Conservation (phyloP, 2,888 invertebrate species). For the Carterocephalus palaemon region DNA sequence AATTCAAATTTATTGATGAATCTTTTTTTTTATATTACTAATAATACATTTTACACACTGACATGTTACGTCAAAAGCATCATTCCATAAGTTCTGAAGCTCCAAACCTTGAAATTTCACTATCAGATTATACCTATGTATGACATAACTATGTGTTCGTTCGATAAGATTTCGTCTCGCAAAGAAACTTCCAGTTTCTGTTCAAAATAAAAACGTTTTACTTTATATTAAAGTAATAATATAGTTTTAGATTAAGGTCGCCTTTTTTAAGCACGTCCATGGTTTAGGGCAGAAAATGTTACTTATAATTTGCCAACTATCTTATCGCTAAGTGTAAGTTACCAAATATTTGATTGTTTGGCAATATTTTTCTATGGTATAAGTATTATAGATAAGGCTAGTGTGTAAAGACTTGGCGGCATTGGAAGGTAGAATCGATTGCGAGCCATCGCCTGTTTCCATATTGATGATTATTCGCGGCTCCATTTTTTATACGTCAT, state of each 20-base stretch:
- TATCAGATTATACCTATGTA: no score
- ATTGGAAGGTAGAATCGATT: constrained; percentile 30
- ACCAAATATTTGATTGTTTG: constrained; percentile 42
- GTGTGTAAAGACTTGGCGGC: constrained; percentile 29
- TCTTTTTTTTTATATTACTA: no score
- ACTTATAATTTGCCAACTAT: constrained; percentile 46
- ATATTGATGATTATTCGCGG: constrained; percentile 8
- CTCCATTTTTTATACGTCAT: constrained; percentile 15
- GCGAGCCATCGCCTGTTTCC: constrained; percentile 8
- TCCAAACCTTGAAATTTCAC: no score
- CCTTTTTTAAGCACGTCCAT: constrained; percentile 65
- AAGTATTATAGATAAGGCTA: constrained; percentile 38
- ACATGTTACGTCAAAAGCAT: no score
- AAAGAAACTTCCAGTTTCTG: constrained; percentile 14
- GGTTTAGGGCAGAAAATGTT: constrained; percentile 53
- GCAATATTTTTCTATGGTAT: constrained; percentile 41
- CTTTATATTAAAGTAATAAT: constrained; percentile 64
- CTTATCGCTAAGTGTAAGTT: constrained; percentile 39
- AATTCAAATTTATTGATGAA: no score
- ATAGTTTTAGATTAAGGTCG: constrained; percentile 57
- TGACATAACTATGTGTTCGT: no score
- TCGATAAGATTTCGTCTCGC: constrained; percentile 3
- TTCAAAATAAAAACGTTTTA: constrained; percentile 37
- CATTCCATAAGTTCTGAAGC: no score
- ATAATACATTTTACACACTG: no score